Conservation (phyloP, 1,140 invertebrate species). For the Lasioglossum baleicum region DNA sequence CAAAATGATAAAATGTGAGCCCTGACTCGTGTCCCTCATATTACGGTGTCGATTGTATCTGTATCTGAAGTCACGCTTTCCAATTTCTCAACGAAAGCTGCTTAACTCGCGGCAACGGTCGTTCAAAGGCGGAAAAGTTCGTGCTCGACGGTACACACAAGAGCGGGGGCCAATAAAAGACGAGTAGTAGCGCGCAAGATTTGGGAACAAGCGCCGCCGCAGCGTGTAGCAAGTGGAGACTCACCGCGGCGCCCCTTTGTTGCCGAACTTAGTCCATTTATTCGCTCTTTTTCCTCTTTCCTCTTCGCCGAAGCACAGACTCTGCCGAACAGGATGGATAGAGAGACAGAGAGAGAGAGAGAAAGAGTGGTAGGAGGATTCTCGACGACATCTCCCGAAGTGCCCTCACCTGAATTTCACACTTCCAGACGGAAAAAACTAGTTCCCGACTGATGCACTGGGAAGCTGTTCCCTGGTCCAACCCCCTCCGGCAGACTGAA, state of each 20-base stretch:
- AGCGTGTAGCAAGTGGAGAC: neutral
- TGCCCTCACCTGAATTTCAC: slow-evolving; percentile 20
- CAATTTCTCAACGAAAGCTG: neutral
- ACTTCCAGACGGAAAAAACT: neutral
- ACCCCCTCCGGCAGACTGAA: neutral
- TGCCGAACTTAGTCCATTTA: slow-evolving; percentile 56
- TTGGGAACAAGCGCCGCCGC: slow-evolving; percentile 6
- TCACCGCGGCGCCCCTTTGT: slow-evolving; percentile 44
- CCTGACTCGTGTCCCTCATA: too few relatives aligned
- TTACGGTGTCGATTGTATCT: too few relatives aligned
- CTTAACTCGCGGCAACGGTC: neutral
- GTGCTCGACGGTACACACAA: neutral
- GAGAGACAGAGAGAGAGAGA: too few relatives aligned
- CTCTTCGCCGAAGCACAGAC: slow-evolving; percentile 21
- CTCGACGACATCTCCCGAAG: slow-evolving; percentile 24
- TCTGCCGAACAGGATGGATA: neutral
- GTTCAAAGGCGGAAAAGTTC: neutral
- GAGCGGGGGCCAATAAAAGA: slow-evolving; percentile 4
- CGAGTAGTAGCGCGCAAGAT: slow-evolving; percentile 22
- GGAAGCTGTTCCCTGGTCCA: neutral
- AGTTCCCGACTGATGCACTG: neutral
- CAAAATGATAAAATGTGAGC: too few relatives aligned
- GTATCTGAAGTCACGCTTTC: neutral
- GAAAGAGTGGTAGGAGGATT: slow-evolving; percentile 4
- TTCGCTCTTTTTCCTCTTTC: slow-evolving; percentile 42